Conservation (phyloP, 2,888 invertebrate species). For the Teleogryllus oceanicus region DNA sequence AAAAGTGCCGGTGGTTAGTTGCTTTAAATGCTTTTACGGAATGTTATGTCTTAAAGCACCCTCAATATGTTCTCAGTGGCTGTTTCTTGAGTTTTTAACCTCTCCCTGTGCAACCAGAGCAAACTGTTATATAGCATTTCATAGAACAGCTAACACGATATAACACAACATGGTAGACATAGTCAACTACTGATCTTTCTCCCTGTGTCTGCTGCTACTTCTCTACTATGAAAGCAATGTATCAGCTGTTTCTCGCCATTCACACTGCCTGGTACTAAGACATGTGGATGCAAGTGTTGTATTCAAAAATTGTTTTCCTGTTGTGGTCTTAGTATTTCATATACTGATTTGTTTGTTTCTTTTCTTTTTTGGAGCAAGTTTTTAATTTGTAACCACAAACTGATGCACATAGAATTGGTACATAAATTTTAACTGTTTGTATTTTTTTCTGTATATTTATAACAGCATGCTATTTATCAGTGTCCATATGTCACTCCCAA, state of each 20-base stretch:
- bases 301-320: not conserved
- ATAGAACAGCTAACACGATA: slow-evolving; percentile 24
- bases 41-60: slow-evolving; percentile 37
- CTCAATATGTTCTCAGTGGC: slow-evolving; percentile 31
- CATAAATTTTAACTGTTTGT: not conserved
- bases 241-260: slow-evolving; percentile 4
- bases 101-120: slow-evolving; percentile 30
- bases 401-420: not conserved
- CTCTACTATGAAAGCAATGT: not conserved
- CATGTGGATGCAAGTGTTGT: slow-evolving; percentile 3
- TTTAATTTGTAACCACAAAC: not conserved
- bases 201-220: not conserved
- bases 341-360: not conserved
- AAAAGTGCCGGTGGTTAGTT: slow-evolving; percentile 38
- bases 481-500: too few relatives aligned
- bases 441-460: not conserved
- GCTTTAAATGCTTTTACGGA: slow-evolving; percentile 39
- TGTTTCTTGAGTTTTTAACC: slow-evolving; percentile 30
- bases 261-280: not conserved
- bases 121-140: slow-evolving; percentile 20
- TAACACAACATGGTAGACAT: slow-evolving; percentile 21
- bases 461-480: slow-evolving; percentile 3
- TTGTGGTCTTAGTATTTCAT: not conserved
- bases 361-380: not conserved
- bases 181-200: slow-evolving; percentile 21